Percentiles rank a stretch among this genome's conserved stretches.
phyloP scores from a whole-genome alignment of 2,797 vertebrate genomes.

The Luscinia luscinia region DNA sequence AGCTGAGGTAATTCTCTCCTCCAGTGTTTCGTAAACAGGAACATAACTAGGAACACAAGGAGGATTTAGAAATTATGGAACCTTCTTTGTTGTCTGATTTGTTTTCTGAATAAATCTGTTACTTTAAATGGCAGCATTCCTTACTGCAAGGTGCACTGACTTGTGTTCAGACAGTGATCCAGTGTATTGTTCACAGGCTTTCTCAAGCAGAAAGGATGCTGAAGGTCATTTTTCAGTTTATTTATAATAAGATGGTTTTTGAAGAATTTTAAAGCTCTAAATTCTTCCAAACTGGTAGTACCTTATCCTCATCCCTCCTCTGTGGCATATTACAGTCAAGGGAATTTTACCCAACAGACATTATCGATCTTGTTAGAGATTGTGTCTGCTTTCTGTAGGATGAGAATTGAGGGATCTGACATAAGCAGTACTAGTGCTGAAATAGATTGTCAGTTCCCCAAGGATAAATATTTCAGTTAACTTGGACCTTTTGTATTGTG shows the following conservation, averaged over 20 bases:
- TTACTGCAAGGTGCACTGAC: neutral
- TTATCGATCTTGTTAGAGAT: neutral
- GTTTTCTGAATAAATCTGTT: neutral
- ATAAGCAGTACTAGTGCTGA: neutral
- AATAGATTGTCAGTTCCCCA: neutral
- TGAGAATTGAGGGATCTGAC: neutral
- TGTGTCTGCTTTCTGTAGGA: neutral
- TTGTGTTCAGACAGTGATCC: neutral
- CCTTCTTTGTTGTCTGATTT: neutral
- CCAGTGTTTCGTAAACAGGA: neutral
- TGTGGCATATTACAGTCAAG: neutral
- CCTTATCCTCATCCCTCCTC: neutral
- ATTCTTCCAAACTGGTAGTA: neutral
- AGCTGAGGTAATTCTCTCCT: conserved; percentile 79
- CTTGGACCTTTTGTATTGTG: neutral
- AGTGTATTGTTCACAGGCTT: too few relatives aligned
- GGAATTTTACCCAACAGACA: neutral
- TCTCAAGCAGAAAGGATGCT: neutral
- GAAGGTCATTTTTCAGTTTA: neutral
- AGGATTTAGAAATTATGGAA: neutral
- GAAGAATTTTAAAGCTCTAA: neutral
- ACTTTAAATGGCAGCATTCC: neutral
- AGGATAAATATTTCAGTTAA: neutral
- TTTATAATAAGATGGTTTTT: neutral
- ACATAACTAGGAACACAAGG: neutral